phyloP scores from a whole-genome alignment of 2,113 vertebrate genomes.

The Scolopax mira region DNA sequence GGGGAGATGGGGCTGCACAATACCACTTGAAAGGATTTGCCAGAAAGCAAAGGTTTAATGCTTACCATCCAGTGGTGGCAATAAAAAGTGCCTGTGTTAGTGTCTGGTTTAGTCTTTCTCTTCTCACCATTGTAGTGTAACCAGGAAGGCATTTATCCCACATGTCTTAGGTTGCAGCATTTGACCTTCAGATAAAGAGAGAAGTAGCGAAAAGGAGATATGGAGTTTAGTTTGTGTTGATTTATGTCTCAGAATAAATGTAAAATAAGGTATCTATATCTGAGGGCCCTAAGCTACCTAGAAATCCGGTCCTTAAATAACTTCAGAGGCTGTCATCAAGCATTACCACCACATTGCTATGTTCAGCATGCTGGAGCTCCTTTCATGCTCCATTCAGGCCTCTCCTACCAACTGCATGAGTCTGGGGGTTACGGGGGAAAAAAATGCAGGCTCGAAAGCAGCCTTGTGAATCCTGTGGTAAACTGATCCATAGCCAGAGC shows the following conservation, averaged over 20 bases:
- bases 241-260: neutral
- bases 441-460: neutral
- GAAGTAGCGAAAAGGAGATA: neutral
- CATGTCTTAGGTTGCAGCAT: neutral
- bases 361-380: neutral
- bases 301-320: neutral
- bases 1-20: neutral
- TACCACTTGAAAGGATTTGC: neutral
- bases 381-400: neutral
- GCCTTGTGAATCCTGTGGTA: neutral
- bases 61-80: neutral
- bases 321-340: neutral
- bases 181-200: neutral
- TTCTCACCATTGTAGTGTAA: neutral
- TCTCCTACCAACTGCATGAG: neutral
- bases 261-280: neutral
- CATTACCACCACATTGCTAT: neutral
- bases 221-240: neutral
- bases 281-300: neutral
- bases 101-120: neutral
- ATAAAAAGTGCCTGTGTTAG: neutral
- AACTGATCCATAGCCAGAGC: neutral
- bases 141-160: neutral
- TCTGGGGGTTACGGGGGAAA: neutral
- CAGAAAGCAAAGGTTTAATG: neutral